Conservation (phyloP, 2,113 vertebrate genomes). For the Laterallus jamaicensis region DNA sequence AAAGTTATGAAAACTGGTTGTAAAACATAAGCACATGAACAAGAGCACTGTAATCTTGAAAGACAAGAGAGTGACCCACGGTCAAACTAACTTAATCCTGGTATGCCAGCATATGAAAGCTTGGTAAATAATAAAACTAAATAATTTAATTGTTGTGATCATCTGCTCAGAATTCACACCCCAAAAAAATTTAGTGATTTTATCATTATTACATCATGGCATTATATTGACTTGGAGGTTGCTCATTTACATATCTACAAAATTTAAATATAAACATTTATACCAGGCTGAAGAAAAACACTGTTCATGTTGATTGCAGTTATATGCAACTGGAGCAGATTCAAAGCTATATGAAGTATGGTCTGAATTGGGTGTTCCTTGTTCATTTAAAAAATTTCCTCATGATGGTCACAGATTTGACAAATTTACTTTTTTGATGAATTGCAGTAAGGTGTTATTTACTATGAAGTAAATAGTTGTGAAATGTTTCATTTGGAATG, state of each 20-base stretch:
- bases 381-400: not conserved
- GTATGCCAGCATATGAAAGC: not conserved
- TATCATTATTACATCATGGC: not conserved
- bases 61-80: not conserved
- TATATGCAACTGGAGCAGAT: not conserved
- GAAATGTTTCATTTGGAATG: not conserved
- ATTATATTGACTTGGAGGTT: not conserved
- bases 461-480: not conserved
- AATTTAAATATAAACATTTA: not conserved
- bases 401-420: not conserved
- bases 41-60: not conserved
- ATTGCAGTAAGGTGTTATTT: not conserved
- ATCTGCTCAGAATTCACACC: not conserved
- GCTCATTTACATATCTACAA: not conserved
- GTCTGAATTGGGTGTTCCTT: not conserved
- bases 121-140: not conserved
- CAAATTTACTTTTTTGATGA: not conserved
- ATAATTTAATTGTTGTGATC: not conserved
- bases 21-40: not conserved
- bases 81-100: not conserved
- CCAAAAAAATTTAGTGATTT: not conserved
- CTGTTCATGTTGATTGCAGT: not conserved
- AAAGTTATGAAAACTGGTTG: slow-evolving; percentile 27
- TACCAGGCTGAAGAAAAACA: not conserved
- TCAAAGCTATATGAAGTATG: not conserved